Base-by-base conservation (phyloP, 2,888 invertebrate species). In the Xestia ashworthii region DNA sequence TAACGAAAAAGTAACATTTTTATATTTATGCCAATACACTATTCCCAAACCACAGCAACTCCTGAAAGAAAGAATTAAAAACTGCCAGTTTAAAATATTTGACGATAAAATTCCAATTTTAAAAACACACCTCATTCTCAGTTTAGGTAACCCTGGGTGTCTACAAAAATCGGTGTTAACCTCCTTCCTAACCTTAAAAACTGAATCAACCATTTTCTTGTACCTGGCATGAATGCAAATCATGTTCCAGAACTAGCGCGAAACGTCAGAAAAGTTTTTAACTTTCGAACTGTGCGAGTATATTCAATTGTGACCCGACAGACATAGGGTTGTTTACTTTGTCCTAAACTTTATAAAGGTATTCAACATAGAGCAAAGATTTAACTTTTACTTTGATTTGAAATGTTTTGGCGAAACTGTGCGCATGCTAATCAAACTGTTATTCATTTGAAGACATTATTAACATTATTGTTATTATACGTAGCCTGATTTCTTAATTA, bases 211-310 rank as follows among this genome's bases (percentile, higher is more conserved):
- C 12, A 71, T 60, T 68, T 70, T 66, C 66, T 66, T 62, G 72
- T 75, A 71, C 25, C 75, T 88, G 87, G 74, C 82, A 73, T 71
- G 58, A 74, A 58, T 78, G 78, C 78, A 87, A 87, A 74, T 74
- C 12, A 22, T 53, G 46, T 14, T 38, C 22, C 71, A 73, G 25
- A 74, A 78, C 32, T 60, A 53, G 53, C 25, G 41, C 53, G 60
- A 72, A 78, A 80, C 66, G 67, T 71, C 71, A 48, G 60, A 73
- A 64, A 75, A 77, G 69, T 74, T 83, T 50, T 55, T 22, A 86
- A 82, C 73, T 77, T 83, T 86, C 55, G 70, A 88, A 84, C 70
- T 76, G 71, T 5, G 65, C 32, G 44, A 81, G 72, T 75, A 69
- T 83, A 79, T 81, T 66, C 32, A 74, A 80, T 80, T 86, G 64